These are phyloP conservation scores for Cebidichthys violaceus DNA, from an alignment of 2,113 vertebrate species.

Conservation along the genomic window DNA sequence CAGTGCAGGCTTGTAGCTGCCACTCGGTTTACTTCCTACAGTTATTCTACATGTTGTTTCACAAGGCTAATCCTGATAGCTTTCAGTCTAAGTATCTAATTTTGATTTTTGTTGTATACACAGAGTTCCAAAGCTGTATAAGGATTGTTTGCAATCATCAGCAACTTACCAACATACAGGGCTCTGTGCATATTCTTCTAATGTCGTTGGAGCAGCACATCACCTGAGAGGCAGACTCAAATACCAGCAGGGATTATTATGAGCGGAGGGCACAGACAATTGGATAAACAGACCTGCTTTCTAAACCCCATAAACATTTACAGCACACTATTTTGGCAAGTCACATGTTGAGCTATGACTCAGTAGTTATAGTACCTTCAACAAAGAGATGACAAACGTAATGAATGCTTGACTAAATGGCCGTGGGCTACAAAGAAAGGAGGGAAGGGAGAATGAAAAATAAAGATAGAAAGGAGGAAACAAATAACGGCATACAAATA, in stretches of 20 bases:
- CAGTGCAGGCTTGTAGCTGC: not conserved
- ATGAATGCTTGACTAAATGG: slow-evolving; percentile 11
- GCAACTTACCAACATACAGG: not conserved
- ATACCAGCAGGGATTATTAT: slow-evolving; percentile 33
- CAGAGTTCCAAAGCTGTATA: not conserved
- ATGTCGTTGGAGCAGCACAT: not conserved
- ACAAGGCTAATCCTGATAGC: no score
- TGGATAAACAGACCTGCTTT: slow-evolving; percentile 26
- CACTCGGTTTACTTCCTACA: not conserved
- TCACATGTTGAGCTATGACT: slow-evolving; percentile 33
- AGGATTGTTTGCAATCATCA: not conserved
- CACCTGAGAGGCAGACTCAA: slow-evolving; percentile 19
- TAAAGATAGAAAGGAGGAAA: not conserved
- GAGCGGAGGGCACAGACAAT: slow-evolving; percentile 10
- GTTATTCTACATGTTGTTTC: not conserved
- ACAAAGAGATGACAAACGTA: slow-evolving; percentile 1
- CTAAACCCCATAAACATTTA: slow-evolving; percentile 52
- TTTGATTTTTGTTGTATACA: not conserved
- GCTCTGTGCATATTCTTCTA: not conserved
- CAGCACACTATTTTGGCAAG: slow-evolving; percentile 28
- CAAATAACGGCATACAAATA: not conserved
- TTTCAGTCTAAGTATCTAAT: not conserved
- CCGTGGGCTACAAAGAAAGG: slow-evolving; percentile 6
- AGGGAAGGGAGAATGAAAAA: not conserved
- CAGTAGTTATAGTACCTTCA: slow-evolving; percentile 19